These are phyloP conservation scores for Kobus ellipsiprymnus DNA, from an alignment of 2,113 vertebrate species.

Conservation along the genomic window DNA sequence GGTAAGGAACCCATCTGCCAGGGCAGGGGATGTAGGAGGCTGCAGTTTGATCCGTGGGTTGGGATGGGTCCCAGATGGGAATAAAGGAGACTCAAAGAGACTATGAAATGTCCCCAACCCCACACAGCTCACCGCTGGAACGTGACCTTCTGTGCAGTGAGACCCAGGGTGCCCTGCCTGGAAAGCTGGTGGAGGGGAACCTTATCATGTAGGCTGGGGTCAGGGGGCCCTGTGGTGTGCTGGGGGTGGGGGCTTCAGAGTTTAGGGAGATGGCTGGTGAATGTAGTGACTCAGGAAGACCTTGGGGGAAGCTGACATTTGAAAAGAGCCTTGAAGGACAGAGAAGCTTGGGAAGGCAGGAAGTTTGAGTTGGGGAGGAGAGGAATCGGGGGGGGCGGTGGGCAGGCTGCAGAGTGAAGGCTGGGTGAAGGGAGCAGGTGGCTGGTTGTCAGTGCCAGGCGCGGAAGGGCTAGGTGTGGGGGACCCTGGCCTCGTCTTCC, in stretches of 20 bases:
- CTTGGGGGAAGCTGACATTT: not conserved
- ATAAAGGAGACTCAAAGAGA: not conserved
- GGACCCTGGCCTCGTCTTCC: not conserved
- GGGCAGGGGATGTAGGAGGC: not conserved
- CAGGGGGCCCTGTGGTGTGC: rapidly evolving
- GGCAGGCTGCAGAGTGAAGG: not conserved
- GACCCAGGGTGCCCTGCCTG: not conserved
- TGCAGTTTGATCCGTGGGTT: not conserved
- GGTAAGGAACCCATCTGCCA: not conserved
- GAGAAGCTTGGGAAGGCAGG: not conserved
- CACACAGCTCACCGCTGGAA: rapidly evolving
- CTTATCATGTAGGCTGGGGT: rapidly evolving
- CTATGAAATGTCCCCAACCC: rapidly evolving
- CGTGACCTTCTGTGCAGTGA: rapidly evolving
- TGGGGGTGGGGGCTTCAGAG: not conserved
- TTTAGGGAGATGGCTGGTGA: not conserved
- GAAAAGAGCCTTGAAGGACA: not conserved
- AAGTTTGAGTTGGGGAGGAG: not conserved
- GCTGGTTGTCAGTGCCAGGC: not conserved
- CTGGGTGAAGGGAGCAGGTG: not conserved
- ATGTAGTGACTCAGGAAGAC: not conserved
- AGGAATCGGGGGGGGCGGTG: rapidly evolving
- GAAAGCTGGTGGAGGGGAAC: rapidly evolving
- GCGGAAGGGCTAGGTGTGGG: rapidly evolving
- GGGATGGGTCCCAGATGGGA: not conserved